A percentile compares a stretch with the other conserved stretches of the same genome.
Evolutionary conservation across 2,113 vertebrate species (phyloP).

Genomic region (Pitta sordida): DNA sequence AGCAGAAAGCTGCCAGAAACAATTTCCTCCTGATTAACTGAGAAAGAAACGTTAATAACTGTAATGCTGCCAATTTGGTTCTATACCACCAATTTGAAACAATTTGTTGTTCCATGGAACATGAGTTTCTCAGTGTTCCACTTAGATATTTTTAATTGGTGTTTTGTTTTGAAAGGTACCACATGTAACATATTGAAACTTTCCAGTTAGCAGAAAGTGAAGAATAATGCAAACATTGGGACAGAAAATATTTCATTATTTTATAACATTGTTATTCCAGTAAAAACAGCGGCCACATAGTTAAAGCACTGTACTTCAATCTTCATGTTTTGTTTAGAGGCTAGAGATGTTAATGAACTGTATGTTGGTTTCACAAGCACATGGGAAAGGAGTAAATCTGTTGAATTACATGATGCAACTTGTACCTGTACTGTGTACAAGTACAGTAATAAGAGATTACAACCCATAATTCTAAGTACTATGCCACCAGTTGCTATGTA

Average conservation of each 20-base stretch:
- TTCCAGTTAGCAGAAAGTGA: background rate
- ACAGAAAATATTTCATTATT: background rate
- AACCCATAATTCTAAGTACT: background rate
- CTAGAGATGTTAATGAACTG: background rate
- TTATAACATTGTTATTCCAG: background rate
- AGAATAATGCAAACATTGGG: background rate
- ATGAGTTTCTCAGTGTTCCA: background rate
- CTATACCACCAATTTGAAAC: background rate
- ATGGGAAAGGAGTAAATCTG: background rate
- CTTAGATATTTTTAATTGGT: slow-evolving; percentile 36
- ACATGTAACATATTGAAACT: slow-evolving; percentile 5
- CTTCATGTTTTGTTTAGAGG: background rate
- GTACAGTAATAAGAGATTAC: background rate
- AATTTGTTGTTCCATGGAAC: slow-evolving; percentile 7
- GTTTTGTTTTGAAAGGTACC: slow-evolving; percentile 41
- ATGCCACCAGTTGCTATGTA: background rate
- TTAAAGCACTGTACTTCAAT: background rate
- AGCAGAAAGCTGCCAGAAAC: background rate
- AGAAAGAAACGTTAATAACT: background rate
- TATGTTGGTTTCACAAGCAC: background rate
- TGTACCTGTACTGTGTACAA: background rate
- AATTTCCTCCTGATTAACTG: background rate
- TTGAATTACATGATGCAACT: background rate
- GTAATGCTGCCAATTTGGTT: background rate
- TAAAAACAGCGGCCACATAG: background rate